phyloP scores from a whole-genome alignment of 2,113 vertebrate genomes.

The Malurus cyaneus region DNA sequence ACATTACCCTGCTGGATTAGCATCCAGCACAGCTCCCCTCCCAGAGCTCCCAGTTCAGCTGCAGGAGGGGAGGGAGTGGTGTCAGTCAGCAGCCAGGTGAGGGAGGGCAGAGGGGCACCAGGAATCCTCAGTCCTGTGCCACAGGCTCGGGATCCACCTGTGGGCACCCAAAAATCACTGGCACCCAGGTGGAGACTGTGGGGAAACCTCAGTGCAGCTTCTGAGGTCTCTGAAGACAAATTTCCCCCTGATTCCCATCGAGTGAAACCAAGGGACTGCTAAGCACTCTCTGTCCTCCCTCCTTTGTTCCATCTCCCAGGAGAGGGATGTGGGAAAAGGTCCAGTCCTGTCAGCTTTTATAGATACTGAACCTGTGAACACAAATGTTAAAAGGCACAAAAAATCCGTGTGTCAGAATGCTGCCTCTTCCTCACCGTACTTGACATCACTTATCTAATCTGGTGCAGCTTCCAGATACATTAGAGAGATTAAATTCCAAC shows the following conservation, averaged over 20 bases:
- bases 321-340: not conserved
- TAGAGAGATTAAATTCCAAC: conserved; percentile 6
- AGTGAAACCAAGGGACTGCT: not conserved
- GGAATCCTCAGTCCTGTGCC: not conserved
- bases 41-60: not conserved
- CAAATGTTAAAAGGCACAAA: not conserved
- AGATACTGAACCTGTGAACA: not conserved
- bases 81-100: not conserved
- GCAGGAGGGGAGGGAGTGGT: not conserved
- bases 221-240: not conserved
- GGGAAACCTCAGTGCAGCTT: not conserved
- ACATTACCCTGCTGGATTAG: conserved; percentile 21
- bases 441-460: conserved; percentile 11
- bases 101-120: not conserved
- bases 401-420: not conserved
- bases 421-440: not conserved
- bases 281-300: not conserved
- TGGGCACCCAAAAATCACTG: not conserved
- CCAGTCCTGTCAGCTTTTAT: not conserved
- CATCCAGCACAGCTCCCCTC: not conserved
- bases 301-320: not conserved
- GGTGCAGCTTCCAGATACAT: conserved; percentile 3
- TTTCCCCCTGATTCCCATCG: rapidly evolving
- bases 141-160: not conserved
- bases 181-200: not conserved